These are phyloP conservation scores for Brachyptera risi DNA, from an alignment of 2,888 invertebrate genomes.

Conservation along the genomic window DNA sequence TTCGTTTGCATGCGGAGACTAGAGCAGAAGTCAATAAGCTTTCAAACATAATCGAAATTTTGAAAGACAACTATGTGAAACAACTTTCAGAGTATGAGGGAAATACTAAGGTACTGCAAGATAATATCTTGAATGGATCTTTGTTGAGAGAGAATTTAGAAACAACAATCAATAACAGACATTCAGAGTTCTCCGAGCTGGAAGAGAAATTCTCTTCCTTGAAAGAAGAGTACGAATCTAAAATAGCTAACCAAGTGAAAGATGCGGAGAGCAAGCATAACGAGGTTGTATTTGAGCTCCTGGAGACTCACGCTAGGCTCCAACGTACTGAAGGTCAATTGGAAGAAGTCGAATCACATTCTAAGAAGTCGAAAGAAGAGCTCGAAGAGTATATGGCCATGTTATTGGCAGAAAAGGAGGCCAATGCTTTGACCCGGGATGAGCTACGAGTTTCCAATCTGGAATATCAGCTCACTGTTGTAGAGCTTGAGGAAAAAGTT, in stretches of 20 bases:
- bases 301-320: neutral
- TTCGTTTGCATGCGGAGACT: neutral
- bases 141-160: slow-evolving; percentile 23
- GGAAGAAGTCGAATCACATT: neutral
- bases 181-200: slow-evolving; percentile 2
- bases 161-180: slow-evolving; percentile 3
- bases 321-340: neutral
- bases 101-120: neutral
- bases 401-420: neutral
- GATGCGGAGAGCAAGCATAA: neutral
- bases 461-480: slow-evolving; percentile 27
- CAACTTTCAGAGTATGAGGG: too few species aligned
- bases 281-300: neutral
- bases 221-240: slow-evolving; percentile 5
- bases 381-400: neutral
- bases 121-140: slow-evolving; percentile 20
- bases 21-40: neutral
- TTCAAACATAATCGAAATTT: neutral
- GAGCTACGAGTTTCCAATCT: slow-evolving; percentile 26
- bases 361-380: neutral
- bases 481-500: slow-evolving; percentile 28
- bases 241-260: neutral
- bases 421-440: slow-evolving; percentile 9
- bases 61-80: neutral
- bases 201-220: slow-evolving; percentile 9